phyloP scores from a whole-genome alignment of 2,113 vertebrate genomes.

The Percopsis transmontana region DNA sequence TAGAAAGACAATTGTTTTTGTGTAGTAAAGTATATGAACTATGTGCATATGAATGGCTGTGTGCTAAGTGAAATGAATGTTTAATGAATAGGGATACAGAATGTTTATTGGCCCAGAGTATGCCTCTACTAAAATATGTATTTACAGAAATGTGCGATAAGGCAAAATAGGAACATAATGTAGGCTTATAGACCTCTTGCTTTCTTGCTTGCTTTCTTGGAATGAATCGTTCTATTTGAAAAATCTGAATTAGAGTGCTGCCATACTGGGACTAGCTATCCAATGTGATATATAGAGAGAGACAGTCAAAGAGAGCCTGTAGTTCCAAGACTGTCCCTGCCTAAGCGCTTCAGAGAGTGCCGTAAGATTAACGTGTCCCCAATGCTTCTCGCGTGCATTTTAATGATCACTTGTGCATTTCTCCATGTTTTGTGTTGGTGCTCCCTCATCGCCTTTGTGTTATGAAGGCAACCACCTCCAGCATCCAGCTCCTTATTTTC shows the following conservation, averaged over 20 bases:
- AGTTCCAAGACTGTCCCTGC: neutral
- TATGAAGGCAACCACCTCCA: conserved; percentile 62
- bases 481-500: conserved; percentile 72
- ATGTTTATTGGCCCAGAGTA: neutral
- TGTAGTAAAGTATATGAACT: neutral
- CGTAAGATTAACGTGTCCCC: too few relatives aligned
- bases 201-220: neutral
- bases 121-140: neutral
- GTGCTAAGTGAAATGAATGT: neutral
- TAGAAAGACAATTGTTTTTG: neutral
- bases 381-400: neutral
- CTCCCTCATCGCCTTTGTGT: conserved; percentile 61
- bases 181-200: neutral
- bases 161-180: neutral
- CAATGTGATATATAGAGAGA: conserved; percentile 23
- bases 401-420: neutral
- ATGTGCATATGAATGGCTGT: neutral
- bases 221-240: conserved; percentile 29
- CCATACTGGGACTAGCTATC: conserved; percentile 26
- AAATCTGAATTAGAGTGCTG: conserved; percentile 39
- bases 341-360: too few relatives aligned
- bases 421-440: conserved; percentile 25
- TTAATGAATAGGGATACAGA: neutral
- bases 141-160: neutral
- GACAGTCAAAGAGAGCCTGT: conserved; percentile 6